Conservation (phyloP, 2,113 vertebrate species). For the Corapipo altera region DNA sequence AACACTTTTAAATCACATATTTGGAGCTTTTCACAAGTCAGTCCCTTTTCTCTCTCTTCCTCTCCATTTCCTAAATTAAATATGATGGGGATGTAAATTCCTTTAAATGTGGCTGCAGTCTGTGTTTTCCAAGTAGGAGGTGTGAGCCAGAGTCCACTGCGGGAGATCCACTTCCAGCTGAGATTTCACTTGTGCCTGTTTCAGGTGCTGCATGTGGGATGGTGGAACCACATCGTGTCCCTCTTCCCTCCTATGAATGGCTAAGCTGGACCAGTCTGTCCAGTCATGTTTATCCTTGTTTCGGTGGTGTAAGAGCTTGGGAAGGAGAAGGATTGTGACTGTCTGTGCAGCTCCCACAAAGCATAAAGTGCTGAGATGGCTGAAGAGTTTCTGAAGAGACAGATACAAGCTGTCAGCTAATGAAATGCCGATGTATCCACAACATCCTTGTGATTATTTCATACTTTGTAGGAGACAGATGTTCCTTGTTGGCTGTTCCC, state of each 20-base stretch:
- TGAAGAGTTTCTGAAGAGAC: neutral
- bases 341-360: neutral
- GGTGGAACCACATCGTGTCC: too few species aligned
- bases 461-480: neutral
- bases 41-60: neutral
- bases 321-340: neutral
- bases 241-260: neutral
- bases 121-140: neutral
- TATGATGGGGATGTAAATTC: conserved; percentile 7
- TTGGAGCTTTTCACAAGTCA: neutral
- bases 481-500: neutral
- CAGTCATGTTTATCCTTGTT: neutral
- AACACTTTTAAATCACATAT: neutral
- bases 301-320: neutral
- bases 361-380: neutral
- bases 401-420: neutral
- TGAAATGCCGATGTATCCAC: neutral
- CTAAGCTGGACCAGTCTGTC: neutral
- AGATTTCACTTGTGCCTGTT: neutral
- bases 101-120: neutral
- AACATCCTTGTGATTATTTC: neutral
- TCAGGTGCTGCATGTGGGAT: neutral
- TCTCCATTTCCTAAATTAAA: neutral
- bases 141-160: neutral
- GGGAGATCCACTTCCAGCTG: neutral